Evolutionary conservation across 2,797 vertebrate genomes (phyloP).

Genomic region (Glossophaga mutica): DNA sequence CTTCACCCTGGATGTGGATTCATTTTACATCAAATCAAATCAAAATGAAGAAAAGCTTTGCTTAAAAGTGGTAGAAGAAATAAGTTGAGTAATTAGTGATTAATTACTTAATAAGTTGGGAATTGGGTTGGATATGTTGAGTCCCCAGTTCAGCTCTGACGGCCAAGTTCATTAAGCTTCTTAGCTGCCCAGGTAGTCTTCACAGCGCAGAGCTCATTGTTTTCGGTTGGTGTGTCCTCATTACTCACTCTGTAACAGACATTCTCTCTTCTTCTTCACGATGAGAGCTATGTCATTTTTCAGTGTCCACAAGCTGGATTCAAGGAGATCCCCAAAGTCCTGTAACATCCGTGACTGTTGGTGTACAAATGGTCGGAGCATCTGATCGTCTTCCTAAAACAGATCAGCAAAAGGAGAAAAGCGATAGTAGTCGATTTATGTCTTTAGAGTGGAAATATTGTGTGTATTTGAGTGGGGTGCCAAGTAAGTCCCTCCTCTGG

Average conservation of each 20-base stretch:
- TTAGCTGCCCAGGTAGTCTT: not conserved
- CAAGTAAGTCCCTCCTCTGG: not conserved
- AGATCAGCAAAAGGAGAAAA: slow-evolving; percentile 26
- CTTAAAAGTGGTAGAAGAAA: not conserved
- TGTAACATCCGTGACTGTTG: slow-evolving; percentile 86
- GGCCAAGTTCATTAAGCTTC: not conserved
- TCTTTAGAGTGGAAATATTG: not conserved
- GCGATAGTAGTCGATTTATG: not conserved
- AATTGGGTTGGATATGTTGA: not conserved
- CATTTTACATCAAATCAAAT: not conserved
- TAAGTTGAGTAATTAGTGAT: not conserved
- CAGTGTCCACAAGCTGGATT: slow-evolving; percentile 86
- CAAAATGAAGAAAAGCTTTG: not conserved
- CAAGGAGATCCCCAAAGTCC: slow-evolving; percentile 88
- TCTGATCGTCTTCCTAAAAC: slow-evolving; percentile 88
- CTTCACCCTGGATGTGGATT: not conserved
- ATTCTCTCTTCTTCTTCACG: slow-evolving; percentile 88
- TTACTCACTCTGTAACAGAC: slow-evolving; percentile 20
- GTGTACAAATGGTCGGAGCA: slow-evolving; percentile 85
- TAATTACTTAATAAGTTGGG: too few species aligned
- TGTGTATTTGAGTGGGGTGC: not conserved
- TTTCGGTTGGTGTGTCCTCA: not conserved
- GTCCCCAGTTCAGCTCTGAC: not conserved
- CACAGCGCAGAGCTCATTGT: not conserved
- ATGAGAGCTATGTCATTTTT: slow-evolving; percentile 91